Evolutionary conservation across 2,888 invertebrate genomes (phyloP).

Genomic region (Bimastos eiseni): DNA sequence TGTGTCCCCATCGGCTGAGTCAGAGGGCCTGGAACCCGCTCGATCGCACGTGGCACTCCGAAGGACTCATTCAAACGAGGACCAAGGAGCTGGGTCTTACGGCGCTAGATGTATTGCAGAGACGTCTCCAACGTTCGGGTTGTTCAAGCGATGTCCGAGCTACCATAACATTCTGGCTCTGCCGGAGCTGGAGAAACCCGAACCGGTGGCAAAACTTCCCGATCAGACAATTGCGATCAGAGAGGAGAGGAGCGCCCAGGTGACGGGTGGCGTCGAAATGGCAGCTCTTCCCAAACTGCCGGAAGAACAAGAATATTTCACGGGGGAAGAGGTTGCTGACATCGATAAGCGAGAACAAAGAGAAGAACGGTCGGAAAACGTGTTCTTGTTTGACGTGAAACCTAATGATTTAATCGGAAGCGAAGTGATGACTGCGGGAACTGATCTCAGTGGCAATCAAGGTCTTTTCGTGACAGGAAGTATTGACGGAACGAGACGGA

Average conservation of each 20-base stretch:
- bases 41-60: not conserved
- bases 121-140: conserved; percentile 26
- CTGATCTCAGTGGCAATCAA: not conserved
- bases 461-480: not conserved
- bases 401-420: not conserved
- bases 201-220: not conserved
- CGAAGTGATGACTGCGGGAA: not conserved
- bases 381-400: not conserved
- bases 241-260: not conserved
- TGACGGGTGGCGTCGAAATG: not conserved
- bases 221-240: not conserved
- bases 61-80: conserved; percentile 6
- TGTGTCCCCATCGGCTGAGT: conserved; percentile 19
- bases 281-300: not conserved
- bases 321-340: not conserved
- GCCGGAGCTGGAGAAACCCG: not conserved
- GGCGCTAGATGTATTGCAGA: not conserved
- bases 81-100: not conserved
- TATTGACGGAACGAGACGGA: not conserved
- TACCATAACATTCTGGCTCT: conserved; percentile 37
- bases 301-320: not conserved
- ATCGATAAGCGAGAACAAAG: not conserved
- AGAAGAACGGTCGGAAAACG: not conserved
- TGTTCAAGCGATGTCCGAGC: conserved; percentile 37
- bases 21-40: not conserved